Evolutionary conservation across 1,140 invertebrate species (phyloP), one percentile per base, ranked within the genome.

Genomic region (Hycleus cichorii): DNA sequence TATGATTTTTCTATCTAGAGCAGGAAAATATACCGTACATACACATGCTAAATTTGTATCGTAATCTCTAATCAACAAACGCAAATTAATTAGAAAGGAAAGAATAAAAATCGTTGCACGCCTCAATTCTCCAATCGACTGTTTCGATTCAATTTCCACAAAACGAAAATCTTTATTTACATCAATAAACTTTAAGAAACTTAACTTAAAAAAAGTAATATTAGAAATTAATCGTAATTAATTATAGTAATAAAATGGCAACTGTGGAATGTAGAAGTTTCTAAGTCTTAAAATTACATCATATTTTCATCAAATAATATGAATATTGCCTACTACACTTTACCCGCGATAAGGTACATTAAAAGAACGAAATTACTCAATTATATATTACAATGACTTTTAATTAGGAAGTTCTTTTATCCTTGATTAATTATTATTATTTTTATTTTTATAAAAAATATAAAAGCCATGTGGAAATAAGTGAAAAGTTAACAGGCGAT

Each of bases 301-400:
- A 42, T 39, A 39, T 42, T 42, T 42, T 4, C 9, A 42, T 39
- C 10, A 11, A 11, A 42, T n/a, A 42, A 42, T 42, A n/a, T 50
- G 60, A 59, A 62, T 66, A 66, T 64, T 66, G 65, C 65, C 62
- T 62, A 18, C 65, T 66, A 66, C 63, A 66, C 65, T 60, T 64
- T 57, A 64, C 58, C 65, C 62, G 45, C 57, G 49, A 42, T 10
- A 52, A 47, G 48, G 49, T 58, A 48, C 47, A 54, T 40, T 43
- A 49, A 53, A 54, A 59, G 45, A 59, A 47, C 47, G 44, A 47
- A 59, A 45, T 52, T 51, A 45, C 53, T 59, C 53, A 40, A 12
- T 55, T 47, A 47, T 55, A 55, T 55, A 39, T 39, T 47, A 55
- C 52, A 55, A 44, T 46, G 52, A 55, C 43, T 55, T 32, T 55